Percentiles rank a stretch among this genome's conserved stretches.
phyloP scores from a whole-genome alignment of 1,140 invertebrate species.

The Caenorhabditis tropicalis region DNA sequence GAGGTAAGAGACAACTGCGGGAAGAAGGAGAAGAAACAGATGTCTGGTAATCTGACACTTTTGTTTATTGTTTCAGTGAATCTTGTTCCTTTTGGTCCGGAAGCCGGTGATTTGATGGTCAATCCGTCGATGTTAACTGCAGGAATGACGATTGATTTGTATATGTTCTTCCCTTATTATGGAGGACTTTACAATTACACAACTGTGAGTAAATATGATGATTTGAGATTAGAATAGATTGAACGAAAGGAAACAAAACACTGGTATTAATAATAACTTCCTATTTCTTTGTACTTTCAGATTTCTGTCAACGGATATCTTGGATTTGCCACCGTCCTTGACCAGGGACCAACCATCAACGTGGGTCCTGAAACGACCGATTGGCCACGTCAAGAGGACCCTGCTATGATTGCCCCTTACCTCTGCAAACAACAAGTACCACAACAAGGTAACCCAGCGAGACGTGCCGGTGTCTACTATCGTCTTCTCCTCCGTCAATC shows the following conservation, averaged over 20 bases:
- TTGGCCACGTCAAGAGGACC: conserved; percentile 57
- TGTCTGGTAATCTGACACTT: not conserved
- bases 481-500: conserved; percentile 57
- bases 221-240: not conserved
- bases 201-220: conserved; percentile 22
- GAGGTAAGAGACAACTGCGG: not conserved
- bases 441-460: conserved; percentile 54
- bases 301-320: conserved; percentile 60
- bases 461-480: conserved; percentile 56
- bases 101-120: conserved; percentile 57
- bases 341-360: conserved; percentile 61
- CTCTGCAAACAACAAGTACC: conserved; percentile 61
- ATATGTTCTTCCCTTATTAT: conserved; percentile 60
- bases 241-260: not conserved
- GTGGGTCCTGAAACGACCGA: conserved; percentile 59
- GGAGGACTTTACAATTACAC: conserved; percentile 62
- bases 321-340: conserved; percentile 59
- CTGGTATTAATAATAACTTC: not conserved
- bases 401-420: conserved; percentile 62
- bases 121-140: conserved; percentile 56
- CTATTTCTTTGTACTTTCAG: not conserved
- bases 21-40: not conserved
- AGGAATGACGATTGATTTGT: conserved; percentile 60
- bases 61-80: conserved; percentile 56
- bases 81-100: conserved; percentile 58